Conservation (phyloP, 2,888 invertebrate species). For the Caradrina clavipalpis region DNA sequence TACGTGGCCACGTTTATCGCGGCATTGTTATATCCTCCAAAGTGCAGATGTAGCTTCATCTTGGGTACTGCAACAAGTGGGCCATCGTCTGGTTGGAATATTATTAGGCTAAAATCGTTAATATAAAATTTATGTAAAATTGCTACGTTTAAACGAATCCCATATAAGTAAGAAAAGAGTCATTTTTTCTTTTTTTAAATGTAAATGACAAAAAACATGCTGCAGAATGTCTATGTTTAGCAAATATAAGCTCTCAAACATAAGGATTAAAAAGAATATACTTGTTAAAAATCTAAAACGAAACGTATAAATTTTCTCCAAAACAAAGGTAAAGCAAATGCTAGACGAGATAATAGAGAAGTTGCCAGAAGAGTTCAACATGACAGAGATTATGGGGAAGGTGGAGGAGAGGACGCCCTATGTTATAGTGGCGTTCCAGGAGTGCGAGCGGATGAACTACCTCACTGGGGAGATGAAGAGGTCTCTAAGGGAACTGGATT, state of each 20-base stretch:
- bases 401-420: slow-evolving; percentile 99
- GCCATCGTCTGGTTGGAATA: too few relatives aligned
- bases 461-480: slow-evolving; percentile 97
- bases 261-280: neutral
- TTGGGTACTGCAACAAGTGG: too few relatives aligned
- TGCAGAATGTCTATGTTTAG: too few relatives aligned
- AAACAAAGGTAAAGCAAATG: slow-evolving; percentile 95
- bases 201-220: too few relatives aligned
- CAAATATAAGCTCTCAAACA: neutral
- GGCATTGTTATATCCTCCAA: too few relatives aligned
- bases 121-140: too few relatives aligned
- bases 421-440: slow-evolving; percentile 98
- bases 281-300: neutral
- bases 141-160: too few relatives aligned
- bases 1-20: too few relatives aligned
- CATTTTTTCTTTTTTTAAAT: too few relatives aligned
- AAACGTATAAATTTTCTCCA: neutral
- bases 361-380: slow-evolving; percentile 98
- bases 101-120: too few relatives aligned
- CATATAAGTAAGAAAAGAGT: too few relatives aligned
- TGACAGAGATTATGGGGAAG: slow-evolving; percentile 98
- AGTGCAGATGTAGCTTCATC: too few relatives aligned
- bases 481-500: slow-evolving; percentile 97
- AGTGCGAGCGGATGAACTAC: slow-evolving; percentile 98
- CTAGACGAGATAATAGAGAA: slow-evolving; percentile 98